Percentiles rank a stretch among this genome's conserved stretches.
These are phyloP conservation scores for Thalassophryne amazonica DNA, from an alignment of 2,797 vertebrate species.

Conservation along the genomic window DNA sequence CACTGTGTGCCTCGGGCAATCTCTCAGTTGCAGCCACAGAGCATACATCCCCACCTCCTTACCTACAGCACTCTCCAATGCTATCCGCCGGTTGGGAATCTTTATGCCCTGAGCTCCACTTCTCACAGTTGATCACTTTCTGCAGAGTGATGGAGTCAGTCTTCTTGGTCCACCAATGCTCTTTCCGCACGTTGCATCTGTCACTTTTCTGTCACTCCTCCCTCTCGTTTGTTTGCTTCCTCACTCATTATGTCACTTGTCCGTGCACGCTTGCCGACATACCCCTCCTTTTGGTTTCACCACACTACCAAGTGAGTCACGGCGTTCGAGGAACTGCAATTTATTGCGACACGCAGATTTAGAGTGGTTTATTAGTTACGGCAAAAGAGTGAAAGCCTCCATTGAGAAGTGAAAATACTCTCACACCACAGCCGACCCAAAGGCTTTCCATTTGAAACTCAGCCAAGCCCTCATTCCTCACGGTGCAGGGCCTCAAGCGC, in stretches of 20 bases:
- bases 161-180: constrained; percentile 49
- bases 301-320: constrained; percentile 51
- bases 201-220: constrained; percentile 35
- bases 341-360: constrained; percentile 56
- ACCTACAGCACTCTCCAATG: constrained; percentile 52
- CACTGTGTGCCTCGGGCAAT: constrained; percentile 40
- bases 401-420: constrained; percentile 54
- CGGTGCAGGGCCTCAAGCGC: constrained; percentile 35
- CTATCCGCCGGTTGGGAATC: constrained; percentile 61
- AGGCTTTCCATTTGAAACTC: constrained; percentile 49
- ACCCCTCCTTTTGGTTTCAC: constrained; percentile 34
- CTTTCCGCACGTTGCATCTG: constrained; percentile 37
- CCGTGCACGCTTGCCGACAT: constrained; percentile 4
- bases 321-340: constrained; percentile 50
- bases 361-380: constrained; percentile 66
- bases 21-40: constrained; percentile 47
- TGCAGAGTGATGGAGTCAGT: constrained; percentile 53
- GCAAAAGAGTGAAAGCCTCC: constrained; percentile 61
- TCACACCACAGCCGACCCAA: constrained; percentile 46
- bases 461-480: constrained; percentile 58
- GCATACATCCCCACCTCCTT: constrained; percentile 57
- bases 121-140: constrained; percentile 69
- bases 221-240: constrained; percentile 37
- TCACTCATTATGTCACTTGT: constrained; percentile 48
- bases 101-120: constrained; percentile 56